Conservation (phyloP, 1,140 invertebrate species). For the Caenorhabditis inopinata region DNA sequence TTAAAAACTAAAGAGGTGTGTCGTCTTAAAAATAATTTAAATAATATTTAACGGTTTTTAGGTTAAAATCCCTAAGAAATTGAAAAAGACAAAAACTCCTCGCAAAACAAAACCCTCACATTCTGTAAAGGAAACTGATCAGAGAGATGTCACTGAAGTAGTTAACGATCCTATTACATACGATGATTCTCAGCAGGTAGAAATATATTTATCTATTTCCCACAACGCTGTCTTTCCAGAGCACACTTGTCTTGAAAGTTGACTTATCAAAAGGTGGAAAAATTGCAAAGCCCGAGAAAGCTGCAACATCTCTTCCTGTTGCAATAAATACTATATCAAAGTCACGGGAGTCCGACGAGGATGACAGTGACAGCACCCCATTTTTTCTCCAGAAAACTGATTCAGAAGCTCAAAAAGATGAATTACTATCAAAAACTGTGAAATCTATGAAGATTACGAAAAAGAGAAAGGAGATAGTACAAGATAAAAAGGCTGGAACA, state of each 20-base stretch:
- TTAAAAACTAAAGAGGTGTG: background rate
- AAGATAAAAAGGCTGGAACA: too few relatives aligned
- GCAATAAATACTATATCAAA: background rate
- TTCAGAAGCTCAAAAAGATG: background rate
- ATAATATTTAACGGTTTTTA: too few relatives aligned
- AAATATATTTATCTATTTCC: too few relatives aligned
- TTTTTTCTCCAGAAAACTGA: background rate
- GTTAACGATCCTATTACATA: too few relatives aligned
- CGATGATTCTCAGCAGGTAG: too few relatives aligned
- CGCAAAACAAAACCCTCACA: too few relatives aligned
- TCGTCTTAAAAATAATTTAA: too few relatives aligned
- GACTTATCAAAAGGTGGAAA: conserved; percentile 11
- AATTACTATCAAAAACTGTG: background rate
- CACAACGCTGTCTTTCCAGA: background rate
- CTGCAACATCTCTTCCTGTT: background rate
- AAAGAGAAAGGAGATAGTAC: background rate
- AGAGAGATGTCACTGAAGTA: too few relatives aligned
- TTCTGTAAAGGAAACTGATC: too few relatives aligned
- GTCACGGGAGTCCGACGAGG: background rate
- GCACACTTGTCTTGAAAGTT: background rate
- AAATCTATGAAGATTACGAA: background rate
- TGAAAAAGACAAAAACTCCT: too few relatives aligned
- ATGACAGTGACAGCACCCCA: background rate
- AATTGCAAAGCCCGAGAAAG: background rate
- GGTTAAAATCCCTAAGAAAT: too few relatives aligned